Base-by-base conservation (phyloP, 2,888 invertebrate genomes). In the Stomorhina lunata region DNA sequence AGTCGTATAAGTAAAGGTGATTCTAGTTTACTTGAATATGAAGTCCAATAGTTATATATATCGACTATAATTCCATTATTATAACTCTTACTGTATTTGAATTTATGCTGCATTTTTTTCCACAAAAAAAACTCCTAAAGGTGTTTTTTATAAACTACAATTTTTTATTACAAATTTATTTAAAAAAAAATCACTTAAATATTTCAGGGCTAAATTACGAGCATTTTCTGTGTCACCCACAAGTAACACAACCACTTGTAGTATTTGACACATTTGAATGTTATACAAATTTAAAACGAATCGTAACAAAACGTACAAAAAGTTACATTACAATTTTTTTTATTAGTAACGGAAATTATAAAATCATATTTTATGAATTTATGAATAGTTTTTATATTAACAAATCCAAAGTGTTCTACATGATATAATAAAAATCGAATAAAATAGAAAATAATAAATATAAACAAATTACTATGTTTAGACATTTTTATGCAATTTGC, bases 331-430 rank as follows among this genome's bases (percentile, higher is more conserved):
- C n/a, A n/a, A n/a, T n/a, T n/a, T n/a, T n/a, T 71, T 68, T 68
- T 76, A 76, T 76, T 48, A 76, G 12, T 48, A 76, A 68, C 66
- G 68, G 68, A 76, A 76, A 76, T 61, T 59, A 66, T 50, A 68
- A 66, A 76, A 76, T 59, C 66, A 59, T 66, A 66, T 25, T 37
- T 75, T 75, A 66, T 66, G 48, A 57, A 4, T 27, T 29, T 2
- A 29, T 2, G 10, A 29, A n/a, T n/a, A n/a, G n/a, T n/a, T n/a
- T 20, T 32, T 32, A 22, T 22, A 20, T 17, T 34, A 34, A 2
- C 32, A 17, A 10, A 9, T 57, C n/a, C n/a, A 50, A 50, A 45
- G 45, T 50, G 59, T 40, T 69, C 57, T 53, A 72, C 10, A 9
- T 7, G 32, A 4, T 50, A 12, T 22, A 20, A 34, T 17, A 15